Conservation (phyloP, 2,797 vertebrate genomes). For the Cynodonichthys magdalenae region DNA sequence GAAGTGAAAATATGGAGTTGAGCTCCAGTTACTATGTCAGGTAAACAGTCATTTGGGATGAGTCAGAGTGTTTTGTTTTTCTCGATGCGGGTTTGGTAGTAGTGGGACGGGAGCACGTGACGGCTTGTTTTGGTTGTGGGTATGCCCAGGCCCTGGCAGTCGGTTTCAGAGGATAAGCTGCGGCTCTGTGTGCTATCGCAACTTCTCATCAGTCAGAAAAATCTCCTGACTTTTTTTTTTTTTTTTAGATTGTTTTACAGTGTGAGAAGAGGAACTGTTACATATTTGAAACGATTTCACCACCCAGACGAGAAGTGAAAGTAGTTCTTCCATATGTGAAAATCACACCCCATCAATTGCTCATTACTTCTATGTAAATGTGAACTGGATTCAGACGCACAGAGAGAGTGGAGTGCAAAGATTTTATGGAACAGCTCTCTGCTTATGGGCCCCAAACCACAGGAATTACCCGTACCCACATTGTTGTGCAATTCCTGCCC, state of each 20-base stretch:
- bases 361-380: slow-evolving; percentile 2
- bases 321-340: slow-evolving; percentile 20
- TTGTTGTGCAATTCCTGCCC: slow-evolving; percentile 87
- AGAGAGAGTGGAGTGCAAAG: slow-evolving; percentile 67
- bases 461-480: slow-evolving; percentile 86
- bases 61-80: slow-evolving; percentile 75
- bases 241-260: slow-evolving; percentile 22
- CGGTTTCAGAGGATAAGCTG: slow-evolving; percentile 32
- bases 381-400: slow-evolving; percentile 25
- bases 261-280: slow-evolving; percentile 48
- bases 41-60: slow-evolving; percentile 77
- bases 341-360: slow-evolving; percentile 15
- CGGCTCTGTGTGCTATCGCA: slow-evolving; percentile 26
- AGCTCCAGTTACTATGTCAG: slow-evolving; percentile 63
- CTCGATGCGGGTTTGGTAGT: slow-evolving; percentile 44
- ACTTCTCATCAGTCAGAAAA: slow-evolving; percentile 34
- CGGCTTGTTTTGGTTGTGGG: slow-evolving; percentile 53
- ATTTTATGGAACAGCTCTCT: slow-evolving; percentile 74
- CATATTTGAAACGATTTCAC: slow-evolving; percentile 37
- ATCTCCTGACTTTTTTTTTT: slow-evolving; percentile 13
- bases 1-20: slow-evolving; percentile 46
- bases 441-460: slow-evolving; percentile 85
- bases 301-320: slow-evolving; percentile 60
- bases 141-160: slow-evolving; percentile 38
- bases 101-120: slow-evolving; percentile 55